Percentiles rank a stretch among this genome's conserved stretches.
phyloP scores from a whole-genome alignment of 2,888 invertebrate genomes.

The Tiliacea aurago region DNA sequence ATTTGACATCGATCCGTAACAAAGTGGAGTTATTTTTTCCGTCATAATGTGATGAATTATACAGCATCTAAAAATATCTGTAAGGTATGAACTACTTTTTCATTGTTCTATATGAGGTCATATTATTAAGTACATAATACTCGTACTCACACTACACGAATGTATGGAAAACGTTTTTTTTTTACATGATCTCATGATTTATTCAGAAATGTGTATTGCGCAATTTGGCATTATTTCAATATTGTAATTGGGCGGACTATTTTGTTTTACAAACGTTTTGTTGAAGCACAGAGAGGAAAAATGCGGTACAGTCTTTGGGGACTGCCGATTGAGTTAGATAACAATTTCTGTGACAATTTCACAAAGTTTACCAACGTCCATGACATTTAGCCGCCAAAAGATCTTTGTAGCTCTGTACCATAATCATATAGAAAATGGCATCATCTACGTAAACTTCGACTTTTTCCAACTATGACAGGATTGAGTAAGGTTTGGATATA shows the following conservation, averaged over 20 bases:
- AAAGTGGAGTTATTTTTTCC: slow-evolving; percentile 20
- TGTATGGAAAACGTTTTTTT: slow-evolving; percentile 24
- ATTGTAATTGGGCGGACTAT: slow-evolving; percentile 16
- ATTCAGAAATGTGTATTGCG: slow-evolving; percentile 28
- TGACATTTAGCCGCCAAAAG: not conserved
- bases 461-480: not conserved
- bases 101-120: slow-evolving; percentile 38
- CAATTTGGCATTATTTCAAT: slow-evolving; percentile 22
- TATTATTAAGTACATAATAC: too few species aligned
- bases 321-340: too few species aligned
- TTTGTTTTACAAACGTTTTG: slow-evolving; percentile 17
- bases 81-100: slow-evolving; percentile 25
- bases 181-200: not conserved
- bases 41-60: slow-evolving; percentile 39
- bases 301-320: too few species aligned
- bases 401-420: too few species aligned
- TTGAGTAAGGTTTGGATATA: not conserved
- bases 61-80: slow-evolving; percentile 19
- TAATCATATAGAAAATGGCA: not conserved
- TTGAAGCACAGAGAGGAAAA: not conserved
- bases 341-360: not conserved
- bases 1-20: not conserved
- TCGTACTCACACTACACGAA: slow-evolving; percentile 15
- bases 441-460: not conserved
- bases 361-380: not conserved